phyloP scores from a whole-genome alignment of 2,113 vertebrate species.

The Phaetusa simplex region DNA sequence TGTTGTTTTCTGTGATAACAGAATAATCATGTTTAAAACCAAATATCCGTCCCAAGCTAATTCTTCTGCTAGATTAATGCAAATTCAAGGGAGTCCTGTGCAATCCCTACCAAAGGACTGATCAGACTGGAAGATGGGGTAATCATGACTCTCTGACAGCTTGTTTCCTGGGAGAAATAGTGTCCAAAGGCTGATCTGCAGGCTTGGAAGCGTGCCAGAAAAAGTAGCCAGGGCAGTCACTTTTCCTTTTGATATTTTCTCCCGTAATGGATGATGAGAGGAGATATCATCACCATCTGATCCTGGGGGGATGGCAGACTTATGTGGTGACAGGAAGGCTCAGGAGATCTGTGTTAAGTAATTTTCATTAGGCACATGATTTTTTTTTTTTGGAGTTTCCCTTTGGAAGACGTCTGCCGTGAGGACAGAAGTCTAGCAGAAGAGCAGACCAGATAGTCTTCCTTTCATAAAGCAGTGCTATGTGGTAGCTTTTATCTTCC shows the following conservation, averaged over 20 bases:
- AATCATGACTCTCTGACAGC: background rate
- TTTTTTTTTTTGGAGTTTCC: background rate
- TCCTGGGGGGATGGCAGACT: background rate
- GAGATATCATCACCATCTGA: constrained; percentile 29
- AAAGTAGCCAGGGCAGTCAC: constrained; percentile 20
- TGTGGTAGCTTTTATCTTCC: background rate
- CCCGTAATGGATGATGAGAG: constrained; percentile 38
- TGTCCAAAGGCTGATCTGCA: background rate
- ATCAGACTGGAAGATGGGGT: background rate
- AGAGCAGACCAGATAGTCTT: background rate
- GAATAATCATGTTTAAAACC: background rate
- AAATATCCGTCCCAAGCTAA: background rate
- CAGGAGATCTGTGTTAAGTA: background rate
- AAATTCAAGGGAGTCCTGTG: background rate
- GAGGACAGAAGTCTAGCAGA: background rate
- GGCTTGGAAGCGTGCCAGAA: background rate
- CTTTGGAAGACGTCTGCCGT: background rate
- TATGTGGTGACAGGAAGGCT: constrained; percentile 28
- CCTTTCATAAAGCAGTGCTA: background rate
- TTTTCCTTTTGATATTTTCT: constrained; percentile 30
- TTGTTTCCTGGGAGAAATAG: background rate
- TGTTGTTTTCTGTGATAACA: background rate
- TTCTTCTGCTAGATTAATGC: background rate
- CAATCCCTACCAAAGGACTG: background rate
- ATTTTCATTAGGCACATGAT: background rate